Percentiles rank a stretch among this genome's conserved stretches.
phyloP scores from a whole-genome alignment of 2,888 invertebrate species.

The Tenthredo mesomela region DNA sequence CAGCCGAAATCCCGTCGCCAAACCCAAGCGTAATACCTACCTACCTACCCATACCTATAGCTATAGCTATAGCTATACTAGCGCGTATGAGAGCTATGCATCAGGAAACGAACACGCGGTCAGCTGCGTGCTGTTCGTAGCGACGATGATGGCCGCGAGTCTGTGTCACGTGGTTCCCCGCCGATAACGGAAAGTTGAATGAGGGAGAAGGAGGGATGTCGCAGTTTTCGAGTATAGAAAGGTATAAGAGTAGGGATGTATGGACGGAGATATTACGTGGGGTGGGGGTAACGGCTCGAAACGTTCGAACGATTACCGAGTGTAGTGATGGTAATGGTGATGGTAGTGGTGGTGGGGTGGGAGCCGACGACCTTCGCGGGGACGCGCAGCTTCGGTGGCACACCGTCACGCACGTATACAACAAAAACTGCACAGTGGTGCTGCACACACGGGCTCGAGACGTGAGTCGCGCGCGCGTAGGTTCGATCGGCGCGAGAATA shows the following conservation, averaged over 20 bases:
- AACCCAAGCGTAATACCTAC: not conserved
- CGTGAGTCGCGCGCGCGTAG: slow-evolving; percentile 36
- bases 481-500: slow-evolving; percentile 15
- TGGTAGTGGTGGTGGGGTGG: slow-evolving; percentile 10
- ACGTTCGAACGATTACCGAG: slow-evolving; percentile 55
- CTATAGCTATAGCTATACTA: not conserved
- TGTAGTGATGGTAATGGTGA: no score
- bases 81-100: not conserved
- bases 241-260: slow-evolving; percentile 24
- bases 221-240: slow-evolving; percentile 41
- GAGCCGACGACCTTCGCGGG: slow-evolving; percentile 72
- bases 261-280: slow-evolving; percentile 54
- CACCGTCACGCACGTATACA: slow-evolving; percentile 47
- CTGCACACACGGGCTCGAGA: slow-evolving; percentile 43
- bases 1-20: not conserved
- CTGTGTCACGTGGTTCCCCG: slow-evolving; percentile 61
- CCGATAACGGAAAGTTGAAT: slow-evolving; percentile 56
- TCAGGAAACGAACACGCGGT: slow-evolving; percentile 38
- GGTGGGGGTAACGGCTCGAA: slow-evolving; percentile 51
- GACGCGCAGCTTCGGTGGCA: slow-evolving; percentile 60
- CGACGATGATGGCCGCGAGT: slow-evolving; percentile 67
- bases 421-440: slow-evolving; percentile 18
- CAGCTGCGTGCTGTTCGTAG: slow-evolving; percentile 66
- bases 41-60: not conserved
- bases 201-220: slow-evolving; percentile 37